Conservation (phyloP, 2,113 vertebrate genomes). For the Equus quagga region DNA sequence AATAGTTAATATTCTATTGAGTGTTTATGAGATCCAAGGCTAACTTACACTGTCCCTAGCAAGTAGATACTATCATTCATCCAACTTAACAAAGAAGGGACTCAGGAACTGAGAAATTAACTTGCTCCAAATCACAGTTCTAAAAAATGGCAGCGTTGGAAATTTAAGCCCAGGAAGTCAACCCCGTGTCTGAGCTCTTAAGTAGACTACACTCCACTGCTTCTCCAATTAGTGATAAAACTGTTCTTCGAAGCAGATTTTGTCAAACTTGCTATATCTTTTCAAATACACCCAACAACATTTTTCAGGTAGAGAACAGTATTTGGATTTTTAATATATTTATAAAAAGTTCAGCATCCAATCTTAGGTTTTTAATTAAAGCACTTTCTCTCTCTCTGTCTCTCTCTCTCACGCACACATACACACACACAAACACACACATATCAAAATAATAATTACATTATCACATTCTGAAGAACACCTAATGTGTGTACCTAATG, state of each 20-base stretch:
- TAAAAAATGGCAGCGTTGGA: background rate
- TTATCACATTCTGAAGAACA: background rate
- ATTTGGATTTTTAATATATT: background rate
- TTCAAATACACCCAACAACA: background rate
- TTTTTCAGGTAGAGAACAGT: background rate
- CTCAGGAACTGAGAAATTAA: conserved; percentile 14
- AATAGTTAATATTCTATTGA: background rate
- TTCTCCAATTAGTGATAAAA: background rate
- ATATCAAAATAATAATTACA: background rate
- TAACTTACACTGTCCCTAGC: background rate
- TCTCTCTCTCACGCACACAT: background rate
- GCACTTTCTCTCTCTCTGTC: fast-evolving
- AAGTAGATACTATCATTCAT: conserved; percentile 35
- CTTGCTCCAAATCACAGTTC: background rate
- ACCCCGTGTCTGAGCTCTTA: background rate
- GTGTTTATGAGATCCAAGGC: background rate
- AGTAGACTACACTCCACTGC: background rate
- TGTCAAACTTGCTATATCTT: background rate
- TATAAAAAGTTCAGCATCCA: background rate
- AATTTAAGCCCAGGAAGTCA: conserved; percentile 39
- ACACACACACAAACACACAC: background rate
- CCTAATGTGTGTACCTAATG: background rate
- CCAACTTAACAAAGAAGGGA: conserved; percentile 21
- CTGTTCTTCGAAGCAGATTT: background rate
- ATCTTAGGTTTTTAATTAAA: background rate